Conservation (phyloP, 1,140 invertebrate species). For the Aphis gossypii region DNA sequence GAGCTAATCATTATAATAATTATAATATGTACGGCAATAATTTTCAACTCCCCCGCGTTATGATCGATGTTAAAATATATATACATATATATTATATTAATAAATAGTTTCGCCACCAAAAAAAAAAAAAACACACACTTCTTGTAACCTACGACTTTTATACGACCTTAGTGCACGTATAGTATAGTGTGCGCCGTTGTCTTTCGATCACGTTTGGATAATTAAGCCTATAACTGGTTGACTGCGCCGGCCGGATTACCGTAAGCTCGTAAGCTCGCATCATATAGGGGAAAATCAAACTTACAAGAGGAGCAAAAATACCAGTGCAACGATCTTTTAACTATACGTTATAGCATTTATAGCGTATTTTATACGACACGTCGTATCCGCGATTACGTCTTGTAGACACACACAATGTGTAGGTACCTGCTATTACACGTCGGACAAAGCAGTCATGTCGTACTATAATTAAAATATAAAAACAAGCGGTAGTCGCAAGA, state of each 20-base stretch:
- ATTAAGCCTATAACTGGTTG: constrained; percentile 29
- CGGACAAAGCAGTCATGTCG: too few relatives aligned
- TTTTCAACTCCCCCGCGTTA: too few relatives aligned
- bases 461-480: too few relatives aligned
- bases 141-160: neutral
- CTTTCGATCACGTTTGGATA: constrained; percentile 37
- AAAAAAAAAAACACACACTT: neutral
- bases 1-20: neutral
- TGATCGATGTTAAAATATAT: too few relatives aligned
- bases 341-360: neutral
- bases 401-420: neutral
- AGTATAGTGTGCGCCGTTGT: neutral
- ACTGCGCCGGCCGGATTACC: neutral
- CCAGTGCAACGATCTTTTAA: neutral
- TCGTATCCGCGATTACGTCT: neutral
- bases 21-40: too few relatives aligned
- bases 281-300: constrained; percentile 18
- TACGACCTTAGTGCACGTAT: neutral
- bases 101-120: neutral
- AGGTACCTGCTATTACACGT: neutral
- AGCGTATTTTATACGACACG: neutral
- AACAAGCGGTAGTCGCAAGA: neutral
- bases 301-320: constrained; percentile 22
- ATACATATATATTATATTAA: too few relatives aligned
- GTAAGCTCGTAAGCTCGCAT: neutral